Base-by-base conservation (phyloP, 2,797 vertebrate species). In the Trematomus bernacchii region DNA sequence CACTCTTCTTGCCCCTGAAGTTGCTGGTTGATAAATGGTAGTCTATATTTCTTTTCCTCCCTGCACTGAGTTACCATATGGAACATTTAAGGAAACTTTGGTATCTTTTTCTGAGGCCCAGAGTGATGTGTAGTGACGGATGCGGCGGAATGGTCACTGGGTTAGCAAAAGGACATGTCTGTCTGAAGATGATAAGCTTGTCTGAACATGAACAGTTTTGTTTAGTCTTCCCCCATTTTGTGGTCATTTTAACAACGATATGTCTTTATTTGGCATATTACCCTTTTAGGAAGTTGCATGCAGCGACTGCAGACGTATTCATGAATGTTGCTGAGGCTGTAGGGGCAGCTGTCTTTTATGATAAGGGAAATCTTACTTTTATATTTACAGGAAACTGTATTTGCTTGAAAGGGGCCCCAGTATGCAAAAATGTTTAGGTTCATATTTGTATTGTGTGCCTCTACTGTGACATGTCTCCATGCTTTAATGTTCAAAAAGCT, bases 141-240 rank as follows among this genome's bases (percentile, higher is more conserved):
- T 0, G 9, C 0, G 6, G 70, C 8, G 33, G 54, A 71, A 5
- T 0, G 10, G 43, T 44, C 11, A 7, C 18, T 16, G 23, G 1
- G 0, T 0, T 0, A 15, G 10, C 2, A 0, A 73, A 0, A 73
- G 91, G 89, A 89, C 90, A 76, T 12, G 44, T 0, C 65, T 88
- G 77, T 10, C 18, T 55, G 42, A 37, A 14, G 3, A 48, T 0
- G 91, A 92, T 89, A 91, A 88, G 80, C 79, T 9, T 63, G 79
- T 77, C 65, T 3, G 3, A 54, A 65, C 50, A 73, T 1, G 27
- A 67, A 19, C 3, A 11, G 4, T 52, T 73, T n/a, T 74, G 48
- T 83, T 77, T 69, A 21, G 40, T 42, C 18, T 70, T 61, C 37
- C 18, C 33, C 23, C 0, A 0, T 33, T 1, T 10, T 60, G n/a